Conservation (phyloP, 1,140 invertebrate genomes). For the Halesus radiatus region DNA sequence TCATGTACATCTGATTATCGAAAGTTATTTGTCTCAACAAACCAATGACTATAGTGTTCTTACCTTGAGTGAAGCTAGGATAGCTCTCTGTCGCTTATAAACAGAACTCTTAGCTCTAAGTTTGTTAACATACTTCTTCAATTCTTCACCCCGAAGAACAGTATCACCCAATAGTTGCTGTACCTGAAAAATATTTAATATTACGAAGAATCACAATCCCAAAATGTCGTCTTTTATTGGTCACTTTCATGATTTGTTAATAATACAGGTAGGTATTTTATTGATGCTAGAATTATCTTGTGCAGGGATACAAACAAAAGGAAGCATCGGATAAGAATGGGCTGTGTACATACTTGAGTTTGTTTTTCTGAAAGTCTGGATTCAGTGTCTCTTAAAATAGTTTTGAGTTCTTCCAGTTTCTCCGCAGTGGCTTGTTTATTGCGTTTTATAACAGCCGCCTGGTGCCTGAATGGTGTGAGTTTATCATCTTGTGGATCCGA, state of each 20-base stretch:
- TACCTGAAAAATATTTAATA: constrained; percentile 58
- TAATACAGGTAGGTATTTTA: no score
- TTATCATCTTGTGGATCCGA: constrained; percentile 76
- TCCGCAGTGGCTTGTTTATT: constrained; percentile 84
- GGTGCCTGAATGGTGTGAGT: constrained; percentile 86
- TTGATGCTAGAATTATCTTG: no score
- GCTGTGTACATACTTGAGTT: constrained; percentile 61
- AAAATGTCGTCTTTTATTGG: no score
- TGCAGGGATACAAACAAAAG: no score
- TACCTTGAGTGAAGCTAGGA: constrained; percentile 80
- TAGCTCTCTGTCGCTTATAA: constrained; percentile 84
- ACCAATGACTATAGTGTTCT: constrained; percentile 61
- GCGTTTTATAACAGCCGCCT: constrained; percentile 83
- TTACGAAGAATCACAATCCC: no score
- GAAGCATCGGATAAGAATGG: no score
- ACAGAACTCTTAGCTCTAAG: constrained; percentile 82
- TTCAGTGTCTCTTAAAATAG: constrained; percentile 73
- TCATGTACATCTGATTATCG: no score
- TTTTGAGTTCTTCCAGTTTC: constrained; percentile 76
- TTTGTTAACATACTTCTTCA: constrained; percentile 86
- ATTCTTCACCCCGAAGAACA: constrained; percentile 83
- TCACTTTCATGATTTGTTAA: no score
- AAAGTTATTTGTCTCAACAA: neutral
- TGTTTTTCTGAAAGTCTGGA: constrained; percentile 70
- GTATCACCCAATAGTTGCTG: constrained; percentile 69